Evolutionary conservation across 2,113 vertebrate genomes (phyloP), one percentile per base, ranked within the genome.

Genomic region (Tor tambroides): DNA sequence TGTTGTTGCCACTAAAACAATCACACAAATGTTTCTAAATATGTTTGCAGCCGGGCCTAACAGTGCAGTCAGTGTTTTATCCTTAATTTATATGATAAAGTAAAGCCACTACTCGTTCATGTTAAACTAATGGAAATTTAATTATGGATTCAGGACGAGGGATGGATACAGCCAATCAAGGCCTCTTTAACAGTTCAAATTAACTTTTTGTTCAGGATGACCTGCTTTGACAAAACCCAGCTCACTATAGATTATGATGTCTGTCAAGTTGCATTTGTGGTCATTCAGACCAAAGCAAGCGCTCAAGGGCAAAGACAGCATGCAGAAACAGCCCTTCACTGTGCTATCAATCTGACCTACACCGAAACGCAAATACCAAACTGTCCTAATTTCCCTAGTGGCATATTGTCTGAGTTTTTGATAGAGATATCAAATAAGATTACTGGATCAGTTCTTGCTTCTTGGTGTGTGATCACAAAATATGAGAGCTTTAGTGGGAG

Each of bases 391-490:
- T 87, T 87, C 82, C 76, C 82, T 15, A 43, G 32, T 56, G 75
- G 35, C 8, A 0, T 51, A 79, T 79, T 61, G 11, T 67, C 14
- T 38, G 21, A 28, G 30, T 84, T 80, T 78, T 88, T 88, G 84
- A 88, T 78, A 86, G 35, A 80, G 54, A 79, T 84, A 86, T 84
- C 84, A 88, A 65, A 86, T 67, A 75, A 54, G 85, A 71, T 84
- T 72, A 32, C 83, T 74, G 86, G 86, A 86, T 78, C 79, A 43
- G 84, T 65, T 86, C 28, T 77, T 26, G 28, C 30, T 85, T 61
- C 74, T 86, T 84, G 80, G 86, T 86, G 65, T 80, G 85, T 78
- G 67, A 84, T 87, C 84, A 21, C 84, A 84, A 85, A 84, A 81
- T 61, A 81, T 59, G 67, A 87, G 41, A n/a, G 85, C 85, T 80